Conservation (phyloP, 2,888 invertebrate species). For the Onthophagus sagittarius region DNA sequence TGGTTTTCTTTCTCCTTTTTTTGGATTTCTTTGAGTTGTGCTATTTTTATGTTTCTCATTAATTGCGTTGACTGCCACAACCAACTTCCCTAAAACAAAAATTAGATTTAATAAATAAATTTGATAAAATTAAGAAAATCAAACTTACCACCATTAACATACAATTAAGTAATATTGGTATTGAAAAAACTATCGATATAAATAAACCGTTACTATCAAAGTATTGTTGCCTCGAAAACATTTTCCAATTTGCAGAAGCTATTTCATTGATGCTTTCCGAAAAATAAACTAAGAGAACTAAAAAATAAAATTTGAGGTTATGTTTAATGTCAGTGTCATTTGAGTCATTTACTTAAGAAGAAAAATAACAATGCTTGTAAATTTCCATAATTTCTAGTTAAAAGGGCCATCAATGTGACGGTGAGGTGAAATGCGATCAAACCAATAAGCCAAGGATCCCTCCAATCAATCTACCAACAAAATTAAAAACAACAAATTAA, state of each 20-base stretch:
- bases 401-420: conserved; percentile 72
- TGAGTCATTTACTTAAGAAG: conserved; percentile 64
- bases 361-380: conserved; percentile 82
- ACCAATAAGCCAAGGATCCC: conserved; percentile 81
- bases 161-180: conserved; percentile 87
- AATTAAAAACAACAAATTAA: background rate
- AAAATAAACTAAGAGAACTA: conserved; percentile 83
- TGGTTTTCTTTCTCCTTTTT: conserved; percentile 55
- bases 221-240: conserved; percentile 87
- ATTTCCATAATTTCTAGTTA: conserved; percentile 81
- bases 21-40: conserved; percentile 69
- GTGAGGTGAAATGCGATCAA: conserved; percentile 72
- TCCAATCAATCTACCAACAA: conserved; percentile 78
- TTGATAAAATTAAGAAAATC: conserved; percentile 6
- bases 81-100: conserved; percentile 74
- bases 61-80: conserved; percentile 83
- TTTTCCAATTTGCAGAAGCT: conserved; percentile 82
- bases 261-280: conserved; percentile 88
- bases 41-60: conserved; percentile 79
- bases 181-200: conserved; percentile 91
- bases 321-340: conserved; percentile 19
- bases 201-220: conserved; percentile 92
- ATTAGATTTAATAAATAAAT: background rate
- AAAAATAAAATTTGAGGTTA: conserved; percentile 36
- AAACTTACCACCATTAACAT: conserved; percentile 89